Percentiles rank a stretch among this genome's conserved stretches.
Evolutionary conservation across 2,113 vertebrate species (phyloP).

Genomic region (Cisticola juncidis): DNA sequence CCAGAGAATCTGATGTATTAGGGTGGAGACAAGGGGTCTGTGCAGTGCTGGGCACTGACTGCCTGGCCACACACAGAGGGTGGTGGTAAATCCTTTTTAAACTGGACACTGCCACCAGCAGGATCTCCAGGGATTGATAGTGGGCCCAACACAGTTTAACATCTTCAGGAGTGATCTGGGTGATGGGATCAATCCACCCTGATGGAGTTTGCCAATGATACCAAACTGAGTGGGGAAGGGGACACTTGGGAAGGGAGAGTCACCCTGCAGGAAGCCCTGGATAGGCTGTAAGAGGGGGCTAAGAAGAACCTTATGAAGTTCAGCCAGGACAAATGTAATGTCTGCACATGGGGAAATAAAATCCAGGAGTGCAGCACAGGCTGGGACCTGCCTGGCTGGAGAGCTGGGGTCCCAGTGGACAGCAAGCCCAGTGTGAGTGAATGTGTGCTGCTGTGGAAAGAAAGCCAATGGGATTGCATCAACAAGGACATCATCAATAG

Average conservation of each 20-base stretch:
- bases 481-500: neutral
- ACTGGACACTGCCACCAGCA: neutral
- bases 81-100: neutral
- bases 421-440: neutral
- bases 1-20: neutral
- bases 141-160: accelerated
- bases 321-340: neutral
- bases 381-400: neutral
- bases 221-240: too few relatives aligned
- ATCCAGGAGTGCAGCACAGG: neutral
- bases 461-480: neutral
- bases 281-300: neutral
- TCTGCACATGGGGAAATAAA: neutral
- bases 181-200: neutral
- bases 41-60: neutral
- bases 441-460: neutral
- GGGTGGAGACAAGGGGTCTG: neutral
- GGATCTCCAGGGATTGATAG: neutral
- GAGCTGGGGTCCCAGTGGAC: neutral
- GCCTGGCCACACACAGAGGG: neutral
- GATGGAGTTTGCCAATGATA: neutral
- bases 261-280: neutral
- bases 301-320: too few relatives aligned
- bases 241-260: neutral
- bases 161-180: neutral